Base-by-base conservation (phyloP, 2,797 vertebrate genomes). In the Masticophis lateralis region DNA sequence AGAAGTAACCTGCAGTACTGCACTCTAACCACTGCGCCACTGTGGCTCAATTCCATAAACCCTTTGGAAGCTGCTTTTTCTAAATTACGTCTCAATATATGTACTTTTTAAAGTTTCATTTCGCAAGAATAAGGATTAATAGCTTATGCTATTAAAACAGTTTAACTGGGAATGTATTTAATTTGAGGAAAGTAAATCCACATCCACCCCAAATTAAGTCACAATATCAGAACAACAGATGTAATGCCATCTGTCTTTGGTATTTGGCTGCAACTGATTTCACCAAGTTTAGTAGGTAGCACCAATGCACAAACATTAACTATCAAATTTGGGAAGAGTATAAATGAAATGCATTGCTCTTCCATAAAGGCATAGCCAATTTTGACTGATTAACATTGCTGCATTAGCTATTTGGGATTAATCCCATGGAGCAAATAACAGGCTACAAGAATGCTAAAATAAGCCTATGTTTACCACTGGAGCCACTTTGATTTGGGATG, bases 391-490 rank as follows among this genome's bases (percentile, higher is more conserved):
- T 91, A 66, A 89, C 57, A 91, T 91, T 1, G n/a, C 88, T 93
- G 92, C 20, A 91, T 91, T 93, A 91, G 90, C 63, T 91, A 86
- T 43, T 93, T 91, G 93, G 56, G 93, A 91, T 63, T 20, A 93
- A 53, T 90, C 79, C 59, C 69, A 59, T 89, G 90, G 69, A 93
- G 59, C 93, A 91, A 93, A 93, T 91, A 59, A 66, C 57, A 63
- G 69, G 90, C 87, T 89, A 91, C 51, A 93, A 61, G 32, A 86
- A 91, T 63, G 87, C 90, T 74, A 93, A 91, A 93, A 61, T 91
- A 91, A 66, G 90, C 87, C 87, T 93, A 69, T 89, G 69, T 89
- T 93, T 93, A 93, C 93, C 93, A 91, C 93, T 93, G 87, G 90
- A 93, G 93, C 90, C 93, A 91, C 90, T 89, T 91, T 88, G 87